These are phyloP conservation scores for Eleutherodactylus coqui DNA, from an alignment of 2,797 vertebrate genomes.

Conservation along the genomic window DNA sequence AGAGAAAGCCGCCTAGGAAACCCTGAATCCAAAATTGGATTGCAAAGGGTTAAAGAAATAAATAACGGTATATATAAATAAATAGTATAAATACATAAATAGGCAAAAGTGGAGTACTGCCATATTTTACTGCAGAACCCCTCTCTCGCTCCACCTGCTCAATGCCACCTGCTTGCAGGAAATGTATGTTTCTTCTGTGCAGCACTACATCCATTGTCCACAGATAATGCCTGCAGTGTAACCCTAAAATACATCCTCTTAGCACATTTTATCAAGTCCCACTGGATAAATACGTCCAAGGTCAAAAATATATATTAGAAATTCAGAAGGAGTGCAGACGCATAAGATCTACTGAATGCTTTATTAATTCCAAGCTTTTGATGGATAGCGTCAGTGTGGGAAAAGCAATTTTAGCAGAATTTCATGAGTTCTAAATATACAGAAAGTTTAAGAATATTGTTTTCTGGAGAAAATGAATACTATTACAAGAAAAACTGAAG, in stretches of 20 bases:
- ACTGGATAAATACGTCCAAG: background rate
- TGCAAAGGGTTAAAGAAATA: too few relatives aligned
- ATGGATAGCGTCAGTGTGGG: background rate
- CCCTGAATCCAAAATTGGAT: too few relatives aligned
- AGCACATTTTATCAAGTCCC: background rate
- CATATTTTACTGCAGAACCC: background rate
- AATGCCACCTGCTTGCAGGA: background rate
- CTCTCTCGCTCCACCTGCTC: background rate
- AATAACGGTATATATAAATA: too few relatives aligned
- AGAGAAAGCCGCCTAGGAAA: too few relatives aligned
- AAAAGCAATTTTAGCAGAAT: slow-evolving; percentile 19
- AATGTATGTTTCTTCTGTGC: background rate
- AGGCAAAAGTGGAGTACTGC: background rate
- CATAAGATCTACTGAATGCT: slow-evolving; percentile 5
- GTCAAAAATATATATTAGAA: slow-evolving; percentile 16
- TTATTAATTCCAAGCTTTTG: background rate
- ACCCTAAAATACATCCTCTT: background rate
- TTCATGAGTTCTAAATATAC: background rate
- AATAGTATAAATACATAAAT: background rate
- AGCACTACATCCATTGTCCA: background rate
- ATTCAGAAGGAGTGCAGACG: background rate
- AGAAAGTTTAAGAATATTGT: background rate
- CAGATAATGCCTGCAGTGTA: background rate
- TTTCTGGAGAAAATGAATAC: background rate
- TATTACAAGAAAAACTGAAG: background rate